Base-by-base conservation (phyloP, 2,888 invertebrate genomes). In the Drosophila nigricruria region DNA sequence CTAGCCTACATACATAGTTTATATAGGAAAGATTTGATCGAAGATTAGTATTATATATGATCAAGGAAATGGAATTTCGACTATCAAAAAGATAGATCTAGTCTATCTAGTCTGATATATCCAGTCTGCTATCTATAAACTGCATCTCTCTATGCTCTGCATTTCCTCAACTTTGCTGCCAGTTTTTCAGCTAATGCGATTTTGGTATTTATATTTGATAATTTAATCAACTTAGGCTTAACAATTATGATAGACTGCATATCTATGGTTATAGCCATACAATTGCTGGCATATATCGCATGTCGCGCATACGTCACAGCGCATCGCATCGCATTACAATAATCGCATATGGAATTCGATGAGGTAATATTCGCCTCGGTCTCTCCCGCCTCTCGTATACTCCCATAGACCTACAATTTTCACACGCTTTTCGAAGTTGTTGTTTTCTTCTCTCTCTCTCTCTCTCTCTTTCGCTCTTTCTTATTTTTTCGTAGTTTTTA, bases 291-390 rank as follows among this genome's bases (percentile, higher is more conserved):
- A 45, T 49, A 76, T 62, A 66, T 70, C 70, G 74, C 77, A 74
- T 79, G 79, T 79, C 75, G 63, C 74, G 67, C 77, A 71, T 66
- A 77, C 59, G 74, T 78, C 79, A 78, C 62, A 78, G 74, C 43
- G 61, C 30, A 77, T 60, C 63, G 65, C 73, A 77, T 77, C 47
- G 47, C 36, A 52, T 50, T 77, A 78, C 71, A 66, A 81, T 79
- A 69, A 81, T 70, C 74, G 70, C 77, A 80, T 77, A 79, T 67
- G 73, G 65, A 53, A 74, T 60, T 71, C 64, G 36, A 81, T 79
- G 81, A 71, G 81, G 79, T 77, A 81, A 79, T 77, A 69, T 18
- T 62, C n/a, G 32, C 32, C 18, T n/a, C 1, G 5, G 5, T 18
- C 23, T 40, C 42, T 12, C 2, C 2, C 23, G 16, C 10, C 42